Conservation (phyloP, 2,888 invertebrate species). For the Patella caerulea region DNA sequence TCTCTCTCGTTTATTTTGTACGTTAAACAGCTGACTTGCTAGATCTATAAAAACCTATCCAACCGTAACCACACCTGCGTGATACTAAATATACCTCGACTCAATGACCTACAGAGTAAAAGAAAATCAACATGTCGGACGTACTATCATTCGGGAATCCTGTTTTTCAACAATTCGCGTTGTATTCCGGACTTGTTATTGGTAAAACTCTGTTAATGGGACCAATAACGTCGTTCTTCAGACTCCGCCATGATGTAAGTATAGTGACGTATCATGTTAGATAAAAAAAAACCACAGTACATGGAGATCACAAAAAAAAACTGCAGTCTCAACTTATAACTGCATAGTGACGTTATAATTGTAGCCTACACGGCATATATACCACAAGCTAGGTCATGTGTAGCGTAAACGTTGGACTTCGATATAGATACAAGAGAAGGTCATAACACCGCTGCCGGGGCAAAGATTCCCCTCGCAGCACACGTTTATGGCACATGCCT, state of each 20-base stretch:
- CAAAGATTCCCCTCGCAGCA: too few species aligned
- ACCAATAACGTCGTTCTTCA: conserved; percentile 17
- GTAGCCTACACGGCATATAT: too few species aligned
- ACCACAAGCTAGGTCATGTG: too few species aligned
- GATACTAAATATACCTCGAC: too few species aligned
- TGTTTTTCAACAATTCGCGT: conserved; percentile 30
- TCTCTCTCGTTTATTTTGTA: too few species aligned
- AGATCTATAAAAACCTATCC: too few species aligned
- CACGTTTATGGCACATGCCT: too few species aligned
- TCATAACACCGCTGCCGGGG: too few species aligned
- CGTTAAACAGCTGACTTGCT: too few species aligned
- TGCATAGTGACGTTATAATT: background rate
- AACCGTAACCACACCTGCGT: too few species aligned
- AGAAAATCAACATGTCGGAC: conserved; percentile 23
- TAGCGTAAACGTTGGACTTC: too few species aligned
- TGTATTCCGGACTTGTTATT: conserved; percentile 29
- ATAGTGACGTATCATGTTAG: background rate
- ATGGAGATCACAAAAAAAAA: background rate
- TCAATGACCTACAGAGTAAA: background rate
- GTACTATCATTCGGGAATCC: conserved; percentile 34
- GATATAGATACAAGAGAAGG: too few species aligned
- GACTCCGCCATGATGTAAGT: conserved; percentile 30
- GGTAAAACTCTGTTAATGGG: conserved; percentile 36
- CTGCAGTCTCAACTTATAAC: background rate
- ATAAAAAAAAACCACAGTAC: background rate